Conservation (phyloP, 1,140 invertebrate genomes). For the Wiebesia pumilae region DNA sequence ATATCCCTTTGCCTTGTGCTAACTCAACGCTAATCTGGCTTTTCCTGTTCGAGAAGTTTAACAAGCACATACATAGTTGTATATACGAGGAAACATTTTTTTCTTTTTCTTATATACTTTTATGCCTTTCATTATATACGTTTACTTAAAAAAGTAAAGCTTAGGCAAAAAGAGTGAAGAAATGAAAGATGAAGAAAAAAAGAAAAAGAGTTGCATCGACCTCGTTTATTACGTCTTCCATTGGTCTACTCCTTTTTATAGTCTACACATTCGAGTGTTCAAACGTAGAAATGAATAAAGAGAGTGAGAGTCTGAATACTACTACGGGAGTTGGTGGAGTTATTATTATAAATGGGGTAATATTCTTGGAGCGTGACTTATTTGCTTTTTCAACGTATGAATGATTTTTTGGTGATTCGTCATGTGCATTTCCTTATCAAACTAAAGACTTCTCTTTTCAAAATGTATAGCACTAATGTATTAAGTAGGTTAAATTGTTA, state of each 20-base stretch:
- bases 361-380: no score
- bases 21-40: no score
- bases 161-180: neutral
- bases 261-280: neutral
- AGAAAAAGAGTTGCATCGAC: neutral
- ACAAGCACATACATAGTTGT: neutral
- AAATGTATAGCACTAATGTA: no score
- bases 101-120: neutral
- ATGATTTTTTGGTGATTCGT: no score
- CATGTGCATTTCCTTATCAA: no score
- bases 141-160: neutral
- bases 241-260: constrained; percentile 16
- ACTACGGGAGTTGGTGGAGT: no score
- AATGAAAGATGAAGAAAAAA: neutral
- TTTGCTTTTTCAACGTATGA: no score
- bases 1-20: no score
- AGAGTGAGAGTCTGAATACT: neutral
- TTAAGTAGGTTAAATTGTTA: no score
- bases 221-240: constrained; percentile 50
- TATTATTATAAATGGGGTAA: no score
- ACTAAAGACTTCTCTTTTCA: no score
- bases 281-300: neutral
- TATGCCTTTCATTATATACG: neutral
- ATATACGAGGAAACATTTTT: neutral
- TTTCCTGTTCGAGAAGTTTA: no score